Percentiles rank a stretch among this genome's conserved stretches.
Conservation (phyloP, 2,888 invertebrate genomes). For the Colletes collaris region DNA sequence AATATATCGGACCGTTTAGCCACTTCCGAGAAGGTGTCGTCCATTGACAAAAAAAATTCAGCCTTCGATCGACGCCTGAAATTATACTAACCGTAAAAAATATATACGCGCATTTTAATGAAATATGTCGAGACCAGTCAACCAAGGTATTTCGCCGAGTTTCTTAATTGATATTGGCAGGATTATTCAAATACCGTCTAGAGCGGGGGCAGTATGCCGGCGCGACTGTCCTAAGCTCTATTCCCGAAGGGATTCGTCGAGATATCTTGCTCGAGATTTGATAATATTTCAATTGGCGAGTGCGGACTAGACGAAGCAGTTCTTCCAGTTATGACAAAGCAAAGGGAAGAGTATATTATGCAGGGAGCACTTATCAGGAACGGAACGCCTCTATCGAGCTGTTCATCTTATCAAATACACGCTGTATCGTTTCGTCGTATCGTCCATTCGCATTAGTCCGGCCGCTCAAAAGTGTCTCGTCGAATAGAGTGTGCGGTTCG, state of each 20-base stretch:
- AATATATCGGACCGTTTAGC: constrained; percentile 27
- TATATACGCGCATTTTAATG: too few relatives aligned
- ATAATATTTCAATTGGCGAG: constrained; percentile 30
- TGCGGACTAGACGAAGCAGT: constrained; percentile 9
- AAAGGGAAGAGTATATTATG: constrained; percentile 22
- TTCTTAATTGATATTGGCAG: constrained; percentile 5
- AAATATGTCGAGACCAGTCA: too few relatives aligned
- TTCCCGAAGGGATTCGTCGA: neutral
- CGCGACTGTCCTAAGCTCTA: neutral
- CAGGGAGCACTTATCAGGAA: constrained; percentile 25
- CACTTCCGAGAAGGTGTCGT: constrained; percentile 34
- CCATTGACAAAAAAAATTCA: neutral
- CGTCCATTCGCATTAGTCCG: constrained; percentile 21
- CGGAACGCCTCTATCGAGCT: constrained; percentile 38
- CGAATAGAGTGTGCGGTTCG: neutral
- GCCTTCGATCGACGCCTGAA: too few relatives aligned
- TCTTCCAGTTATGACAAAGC: constrained; percentile 15
- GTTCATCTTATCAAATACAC: constrained; percentile 50
- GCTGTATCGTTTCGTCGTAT: constrained; percentile 36
- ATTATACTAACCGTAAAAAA: too few relatives aligned
- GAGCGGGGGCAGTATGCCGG: neutral
- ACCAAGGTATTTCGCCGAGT: neutral
- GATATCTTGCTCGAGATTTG: neutral
- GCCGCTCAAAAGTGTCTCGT: constrained; percentile 3
- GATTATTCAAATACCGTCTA: constrained; percentile 6